Evolutionary conservation across 23 tunicate species (phyloP).

Genomic region (Corella eumyota): DNA sequence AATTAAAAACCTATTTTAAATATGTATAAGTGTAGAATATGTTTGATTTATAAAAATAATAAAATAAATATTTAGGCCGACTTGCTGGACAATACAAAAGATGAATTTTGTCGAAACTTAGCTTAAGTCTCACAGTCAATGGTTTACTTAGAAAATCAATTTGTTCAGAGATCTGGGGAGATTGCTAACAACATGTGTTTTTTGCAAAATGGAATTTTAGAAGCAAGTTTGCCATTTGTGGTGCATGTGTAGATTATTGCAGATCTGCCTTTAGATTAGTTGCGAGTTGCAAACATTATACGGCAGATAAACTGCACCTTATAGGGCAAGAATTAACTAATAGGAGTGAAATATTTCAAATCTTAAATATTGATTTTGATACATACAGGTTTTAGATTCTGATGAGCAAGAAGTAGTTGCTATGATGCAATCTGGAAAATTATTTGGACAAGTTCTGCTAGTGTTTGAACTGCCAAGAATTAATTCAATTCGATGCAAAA

Average conservation of each 20-base stretch:
- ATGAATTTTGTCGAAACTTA: conserved; percentile 66
- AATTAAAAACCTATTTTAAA: no score
- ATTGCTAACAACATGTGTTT: conserved; percentile 50
- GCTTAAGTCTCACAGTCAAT: conserved; percentile 37
- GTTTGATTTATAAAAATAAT: no score
- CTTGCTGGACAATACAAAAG: conserved; percentile 38
- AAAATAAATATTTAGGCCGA: no score
- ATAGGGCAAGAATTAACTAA: no score
- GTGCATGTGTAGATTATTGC: no score
- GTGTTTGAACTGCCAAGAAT: conserved; percentile 71
- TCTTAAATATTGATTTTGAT: no score
- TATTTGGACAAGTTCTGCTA: conserved; percentile 63
- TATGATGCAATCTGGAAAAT: conserved; percentile 50
- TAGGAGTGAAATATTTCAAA: no score
- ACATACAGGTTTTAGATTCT: conserved; percentile 53
- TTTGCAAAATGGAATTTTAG: conserved; percentile 69
- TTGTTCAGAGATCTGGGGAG: conserved; percentile 80
- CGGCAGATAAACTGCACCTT: no score
- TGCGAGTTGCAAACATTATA: no score
- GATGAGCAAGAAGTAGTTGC: conserved; percentile 65
- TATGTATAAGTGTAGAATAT: no score
- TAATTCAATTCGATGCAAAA: conserved; percentile 61
- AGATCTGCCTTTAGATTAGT: no score
- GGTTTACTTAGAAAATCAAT: conserved; percentile 66
- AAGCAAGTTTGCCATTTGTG: conserved; percentile 16